A percentile compares a stretch with the other conserved stretches of the same genome.
Evolutionary conservation across 2,113 vertebrate species (phyloP).

Genomic region (Sapayoa aenigma): DNA sequence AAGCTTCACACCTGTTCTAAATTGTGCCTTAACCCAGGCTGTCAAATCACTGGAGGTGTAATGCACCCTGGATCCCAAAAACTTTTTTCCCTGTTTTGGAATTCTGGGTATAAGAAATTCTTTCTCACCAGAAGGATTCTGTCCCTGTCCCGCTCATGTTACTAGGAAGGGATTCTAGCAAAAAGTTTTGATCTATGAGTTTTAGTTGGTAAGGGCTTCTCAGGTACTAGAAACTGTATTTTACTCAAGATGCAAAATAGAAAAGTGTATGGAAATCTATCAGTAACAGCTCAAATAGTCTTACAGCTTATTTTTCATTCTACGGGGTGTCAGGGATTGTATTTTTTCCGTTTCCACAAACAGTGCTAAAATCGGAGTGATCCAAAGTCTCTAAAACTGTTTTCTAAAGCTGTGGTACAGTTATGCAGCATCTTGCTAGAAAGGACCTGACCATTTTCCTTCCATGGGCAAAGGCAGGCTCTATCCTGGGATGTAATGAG

Average conservation of each 20-base stretch:
- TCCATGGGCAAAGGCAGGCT: background rate
- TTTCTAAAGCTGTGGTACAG: background rate
- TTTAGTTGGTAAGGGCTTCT: background rate
- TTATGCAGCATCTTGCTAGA: background rate
- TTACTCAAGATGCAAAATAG: background rate
- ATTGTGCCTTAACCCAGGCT: background rate
- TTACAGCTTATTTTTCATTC: background rate
- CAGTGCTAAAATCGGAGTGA: background rate
- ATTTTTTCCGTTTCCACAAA: background rate
- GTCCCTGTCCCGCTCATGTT: background rate
- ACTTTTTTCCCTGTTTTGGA: background rate
- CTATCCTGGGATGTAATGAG: background rate
- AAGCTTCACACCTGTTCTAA: background rate
- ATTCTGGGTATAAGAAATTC: background rate
- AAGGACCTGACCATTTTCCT: background rate
- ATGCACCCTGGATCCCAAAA: accelerated
- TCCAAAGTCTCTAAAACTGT: background rate
- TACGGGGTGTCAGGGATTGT: background rate
- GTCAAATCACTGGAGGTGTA: accelerated
- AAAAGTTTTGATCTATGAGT: background rate
- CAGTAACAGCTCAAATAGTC: background rate
- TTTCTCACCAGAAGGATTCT: background rate
- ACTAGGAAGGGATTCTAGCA: background rate
- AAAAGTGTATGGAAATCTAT: no score
- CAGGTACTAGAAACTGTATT: background rate